phyloP scores from a whole-genome alignment of 23 tunicate species.

The Styela plicata region DNA sequence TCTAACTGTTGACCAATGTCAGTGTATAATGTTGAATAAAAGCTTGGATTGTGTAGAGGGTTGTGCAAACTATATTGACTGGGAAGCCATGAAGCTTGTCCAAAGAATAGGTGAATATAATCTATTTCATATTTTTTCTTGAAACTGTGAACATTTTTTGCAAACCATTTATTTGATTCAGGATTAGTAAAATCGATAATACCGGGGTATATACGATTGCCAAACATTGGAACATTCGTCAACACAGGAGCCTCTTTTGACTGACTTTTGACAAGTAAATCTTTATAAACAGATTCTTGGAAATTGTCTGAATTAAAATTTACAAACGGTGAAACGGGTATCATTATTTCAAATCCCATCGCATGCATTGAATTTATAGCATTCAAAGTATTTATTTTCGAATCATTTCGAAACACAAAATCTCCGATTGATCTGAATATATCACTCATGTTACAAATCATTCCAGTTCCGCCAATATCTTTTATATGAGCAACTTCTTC shows the following conservation, averaged over 20 bases:
- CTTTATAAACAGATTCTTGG: conserved; percentile 16
- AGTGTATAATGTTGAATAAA: conserved; percentile 57
- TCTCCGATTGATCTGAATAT: conserved; percentile 42
- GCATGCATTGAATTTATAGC: conserved; percentile 12
- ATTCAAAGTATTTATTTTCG: neutral
- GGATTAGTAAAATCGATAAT: conserved; percentile 48
- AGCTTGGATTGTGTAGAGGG: conserved; percentile 39
- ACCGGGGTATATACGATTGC: conserved; percentile 32
- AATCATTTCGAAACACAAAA: conserved; percentile 32
- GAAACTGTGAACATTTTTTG: neutral
- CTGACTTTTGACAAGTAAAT: conserved; percentile 19
- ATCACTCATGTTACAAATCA: conserved; percentile 19
- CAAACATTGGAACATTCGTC: conserved; percentile 11
- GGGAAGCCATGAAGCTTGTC: conserved; percentile 70
- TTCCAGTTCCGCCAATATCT: conserved; percentile 52
- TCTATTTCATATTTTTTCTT: conserved; percentile 4
- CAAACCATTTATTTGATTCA: conserved; percentile 37
- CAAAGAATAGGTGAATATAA: conserved; percentile 40
- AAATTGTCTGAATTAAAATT: conserved; percentile 52
- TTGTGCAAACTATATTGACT: conserved; percentile 17
- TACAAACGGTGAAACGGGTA: conserved; percentile 57
- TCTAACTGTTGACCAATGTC: conserved; percentile 19
- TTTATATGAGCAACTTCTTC: neutral
- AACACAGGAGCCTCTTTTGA: conserved; percentile 31
- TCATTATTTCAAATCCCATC: conserved; percentile 31